Evolutionary conservation across 2,797 vertebrate genomes (phyloP).

Genomic region (Intellagama lesueurii): DNA sequence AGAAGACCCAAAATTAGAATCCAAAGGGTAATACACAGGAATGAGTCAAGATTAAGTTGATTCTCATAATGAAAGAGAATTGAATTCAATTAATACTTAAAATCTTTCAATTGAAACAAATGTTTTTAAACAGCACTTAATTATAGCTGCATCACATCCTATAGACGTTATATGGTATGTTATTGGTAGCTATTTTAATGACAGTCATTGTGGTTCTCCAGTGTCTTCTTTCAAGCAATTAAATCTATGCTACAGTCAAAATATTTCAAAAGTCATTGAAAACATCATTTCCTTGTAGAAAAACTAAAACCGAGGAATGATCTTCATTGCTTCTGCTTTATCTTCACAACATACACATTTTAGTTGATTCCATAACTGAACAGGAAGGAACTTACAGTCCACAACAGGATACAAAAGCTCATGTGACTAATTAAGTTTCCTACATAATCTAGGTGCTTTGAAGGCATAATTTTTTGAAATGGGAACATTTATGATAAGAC

Average conservation of each 20-base stretch:
- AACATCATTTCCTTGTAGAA: neutral
- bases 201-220: constrained; percentile 25
- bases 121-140: neutral
- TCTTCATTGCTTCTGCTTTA: constrained; percentile 8
- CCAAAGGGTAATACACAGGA: constrained; percentile 17
- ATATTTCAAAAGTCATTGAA: neutral
- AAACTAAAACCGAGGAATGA: constrained; percentile 15
- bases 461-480: constrained; percentile 25
- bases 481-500: constrained; percentile 28
- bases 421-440: neutral
- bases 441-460: neutral
- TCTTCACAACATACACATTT: constrained; percentile 16
- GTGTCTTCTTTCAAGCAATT: constrained; percentile 55
- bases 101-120: neutral
- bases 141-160: neutral
- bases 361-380: neutral
- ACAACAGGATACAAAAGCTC: neutral
- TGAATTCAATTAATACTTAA: neutral
- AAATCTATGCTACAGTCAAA: constrained; percentile 29
- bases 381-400: neutral
- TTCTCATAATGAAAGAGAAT: neutral
- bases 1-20: constrained; percentile 51
- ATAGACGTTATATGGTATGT: constrained; percentile 17
- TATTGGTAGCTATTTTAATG: constrained; percentile 31
- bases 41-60: neutral